Percentiles rank a stretch among this genome's conserved stretches.
Conservation (phyloP, 2,113 vertebrate genomes). For the Athene noctua region DNA sequence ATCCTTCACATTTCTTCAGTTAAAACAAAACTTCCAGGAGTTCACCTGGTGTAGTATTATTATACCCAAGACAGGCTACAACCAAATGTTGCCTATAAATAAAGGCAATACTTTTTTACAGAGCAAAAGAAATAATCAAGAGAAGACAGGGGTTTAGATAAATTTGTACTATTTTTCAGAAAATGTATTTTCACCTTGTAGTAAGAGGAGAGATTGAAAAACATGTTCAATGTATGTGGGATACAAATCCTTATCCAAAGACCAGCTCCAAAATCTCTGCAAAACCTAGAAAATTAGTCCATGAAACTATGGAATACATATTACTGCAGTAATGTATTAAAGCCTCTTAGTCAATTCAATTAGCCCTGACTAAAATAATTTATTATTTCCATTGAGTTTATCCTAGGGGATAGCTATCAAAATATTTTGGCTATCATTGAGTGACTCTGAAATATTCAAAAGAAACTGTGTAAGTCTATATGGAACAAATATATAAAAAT, state of each 20-base stretch:
- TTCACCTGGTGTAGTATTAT: background rate
- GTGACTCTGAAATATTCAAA: background rate
- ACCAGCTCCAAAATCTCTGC: background rate
- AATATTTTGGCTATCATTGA: background rate
- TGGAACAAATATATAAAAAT: background rate
- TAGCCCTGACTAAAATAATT: background rate
- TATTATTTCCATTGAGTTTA: background rate
- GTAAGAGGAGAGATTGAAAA: background rate
- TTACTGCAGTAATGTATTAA: background rate
- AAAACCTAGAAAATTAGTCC: background rate
- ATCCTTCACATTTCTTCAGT: background rate
- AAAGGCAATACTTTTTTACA: background rate
- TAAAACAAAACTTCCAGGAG: background rate
- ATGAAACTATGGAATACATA: background rate
- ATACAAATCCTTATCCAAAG: background rate
- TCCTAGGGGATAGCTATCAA: background rate
- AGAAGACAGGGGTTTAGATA: background rate
- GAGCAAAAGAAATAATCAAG: background rate
- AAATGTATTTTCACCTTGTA: background rate
- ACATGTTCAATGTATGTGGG: fast-evolving
- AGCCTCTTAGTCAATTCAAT: background rate
- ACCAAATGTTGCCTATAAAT: background rate
- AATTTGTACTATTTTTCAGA: background rate
- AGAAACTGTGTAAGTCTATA: background rate
- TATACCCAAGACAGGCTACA: background rate